A percentile compares a stretch with the other conserved stretches of the same genome.
Conservation (phyloP, 1,140 invertebrate species). For the Caenorhabditis brenneri region DNA sequence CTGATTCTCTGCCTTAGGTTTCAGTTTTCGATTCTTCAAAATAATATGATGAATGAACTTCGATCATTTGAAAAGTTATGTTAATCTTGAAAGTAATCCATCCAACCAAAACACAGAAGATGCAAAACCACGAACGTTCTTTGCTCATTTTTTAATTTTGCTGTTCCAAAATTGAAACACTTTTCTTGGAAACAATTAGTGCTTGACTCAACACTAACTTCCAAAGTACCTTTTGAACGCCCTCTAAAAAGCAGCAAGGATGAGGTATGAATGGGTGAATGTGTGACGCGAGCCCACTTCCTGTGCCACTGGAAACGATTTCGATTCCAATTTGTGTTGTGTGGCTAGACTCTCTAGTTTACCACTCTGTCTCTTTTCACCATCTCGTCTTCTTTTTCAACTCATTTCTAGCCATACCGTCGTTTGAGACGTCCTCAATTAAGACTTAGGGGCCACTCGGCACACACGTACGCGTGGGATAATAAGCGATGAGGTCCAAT, state of each 20-base stretch:
- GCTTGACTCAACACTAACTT: background rate
- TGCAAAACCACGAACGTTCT: background rate
- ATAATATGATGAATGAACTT: background rate
- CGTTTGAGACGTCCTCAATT: background rate
- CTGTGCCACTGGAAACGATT: slow-evolving; percentile 26
- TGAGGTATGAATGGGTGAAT: slow-evolving; percentile 25
- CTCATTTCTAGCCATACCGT: background rate
- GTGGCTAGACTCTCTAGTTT: background rate
- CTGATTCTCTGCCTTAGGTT: background rate
- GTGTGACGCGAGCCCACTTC: slow-evolving; percentile 34
- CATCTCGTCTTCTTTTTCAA: background rate
- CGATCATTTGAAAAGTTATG: background rate
- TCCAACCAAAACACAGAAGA: background rate
- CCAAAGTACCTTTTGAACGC: background rate
- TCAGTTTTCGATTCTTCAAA: background rate
- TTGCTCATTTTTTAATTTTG: background rate
- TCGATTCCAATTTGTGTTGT: slow-evolving; percentile 26
- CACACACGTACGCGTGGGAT: slow-evolving; percentile 33
- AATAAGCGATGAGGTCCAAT: slow-evolving; percentile 28
- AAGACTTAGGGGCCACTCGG: background rate
- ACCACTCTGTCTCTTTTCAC: background rate
- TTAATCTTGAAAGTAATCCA: background rate
- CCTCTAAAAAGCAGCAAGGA: background rate
- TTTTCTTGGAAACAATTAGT: slow-evolving; percentile 6
- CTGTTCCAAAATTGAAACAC: background rate